Evolutionary conservation across 2,113 vertebrate genomes (phyloP).

Genomic region (Pteronura brasiliensis): DNA sequence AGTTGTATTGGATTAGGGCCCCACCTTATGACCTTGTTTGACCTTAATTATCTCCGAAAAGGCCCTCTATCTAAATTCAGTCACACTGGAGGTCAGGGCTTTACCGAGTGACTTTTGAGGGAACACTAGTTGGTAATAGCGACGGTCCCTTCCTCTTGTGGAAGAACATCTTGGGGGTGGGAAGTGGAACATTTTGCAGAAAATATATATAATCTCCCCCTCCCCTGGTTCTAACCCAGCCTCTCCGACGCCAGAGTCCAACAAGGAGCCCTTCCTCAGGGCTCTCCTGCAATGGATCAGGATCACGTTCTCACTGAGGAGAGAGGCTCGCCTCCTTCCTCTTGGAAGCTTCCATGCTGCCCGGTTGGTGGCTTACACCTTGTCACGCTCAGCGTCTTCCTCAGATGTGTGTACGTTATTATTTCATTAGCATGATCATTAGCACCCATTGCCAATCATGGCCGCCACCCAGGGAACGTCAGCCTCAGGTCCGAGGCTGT

Average conservation of each 20-base stretch:
- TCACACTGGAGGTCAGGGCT: background rate
- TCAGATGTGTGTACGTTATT: too few species aligned
- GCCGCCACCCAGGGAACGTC: too few species aligned
- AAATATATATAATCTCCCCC: background rate
- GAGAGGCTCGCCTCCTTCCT: background rate
- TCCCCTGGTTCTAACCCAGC: background rate
- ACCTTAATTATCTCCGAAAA: background rate
- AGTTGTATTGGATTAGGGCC: background rate
- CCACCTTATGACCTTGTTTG: background rate
- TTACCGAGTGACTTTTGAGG: background rate
- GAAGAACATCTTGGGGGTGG: background rate
- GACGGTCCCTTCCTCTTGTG: background rate
- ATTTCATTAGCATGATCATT: too few species aligned
- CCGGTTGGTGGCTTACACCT: background rate
- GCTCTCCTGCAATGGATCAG: background rate
- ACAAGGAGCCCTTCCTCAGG: background rate
- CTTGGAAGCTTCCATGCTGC: background rate
- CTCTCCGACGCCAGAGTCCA: background rate
- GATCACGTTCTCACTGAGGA: background rate
- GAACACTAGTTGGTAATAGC: background rate
- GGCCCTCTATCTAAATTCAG: background rate
- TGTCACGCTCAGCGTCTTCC: background rate
- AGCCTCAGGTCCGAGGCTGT: background rate
- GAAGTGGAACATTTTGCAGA: background rate
- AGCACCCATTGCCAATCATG: background rate